Conservation (phyloP, 2,113 vertebrate genomes). For the Alces alces region DNA sequence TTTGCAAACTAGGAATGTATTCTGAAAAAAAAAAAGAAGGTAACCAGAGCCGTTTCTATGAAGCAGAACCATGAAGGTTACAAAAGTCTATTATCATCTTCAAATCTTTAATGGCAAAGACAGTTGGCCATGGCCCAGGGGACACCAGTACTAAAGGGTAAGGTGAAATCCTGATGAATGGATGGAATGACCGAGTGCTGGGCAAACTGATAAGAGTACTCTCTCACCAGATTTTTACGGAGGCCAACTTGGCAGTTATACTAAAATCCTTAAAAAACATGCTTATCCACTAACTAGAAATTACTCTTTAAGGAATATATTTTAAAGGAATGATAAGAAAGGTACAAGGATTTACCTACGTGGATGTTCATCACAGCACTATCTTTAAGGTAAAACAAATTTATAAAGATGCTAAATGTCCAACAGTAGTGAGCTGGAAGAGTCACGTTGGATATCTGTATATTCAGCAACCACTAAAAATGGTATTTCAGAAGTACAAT, state of each 20-base stretch:
- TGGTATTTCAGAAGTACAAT: neutral
- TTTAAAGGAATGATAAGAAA: neutral
- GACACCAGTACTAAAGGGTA: neutral
- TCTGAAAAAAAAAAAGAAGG: neutral
- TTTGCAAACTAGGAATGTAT: neutral
- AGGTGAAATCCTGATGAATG: neutral
- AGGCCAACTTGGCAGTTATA: neutral
- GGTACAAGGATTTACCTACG: neutral
- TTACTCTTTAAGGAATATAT: neutral
- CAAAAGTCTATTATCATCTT: neutral
- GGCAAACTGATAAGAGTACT: neutral
- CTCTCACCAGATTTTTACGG: neutral
- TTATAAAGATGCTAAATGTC: neutral
- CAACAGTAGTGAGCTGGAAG: neutral
- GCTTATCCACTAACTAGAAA: neutral
- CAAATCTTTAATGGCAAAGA: neutral
- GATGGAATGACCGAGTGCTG: neutral
- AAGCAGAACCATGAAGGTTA: neutral
- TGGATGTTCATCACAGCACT: neutral
- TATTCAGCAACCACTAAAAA: neutral
- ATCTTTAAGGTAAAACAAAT: neutral
- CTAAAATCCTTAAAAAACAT: neutral
- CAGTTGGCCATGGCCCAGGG: neutral
- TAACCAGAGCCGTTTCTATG: neutral
- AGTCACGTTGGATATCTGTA: neutral